Evolutionary conservation across 2,113 vertebrate species (phyloP).

Genomic region (Carollia perspicillata): DNA sequence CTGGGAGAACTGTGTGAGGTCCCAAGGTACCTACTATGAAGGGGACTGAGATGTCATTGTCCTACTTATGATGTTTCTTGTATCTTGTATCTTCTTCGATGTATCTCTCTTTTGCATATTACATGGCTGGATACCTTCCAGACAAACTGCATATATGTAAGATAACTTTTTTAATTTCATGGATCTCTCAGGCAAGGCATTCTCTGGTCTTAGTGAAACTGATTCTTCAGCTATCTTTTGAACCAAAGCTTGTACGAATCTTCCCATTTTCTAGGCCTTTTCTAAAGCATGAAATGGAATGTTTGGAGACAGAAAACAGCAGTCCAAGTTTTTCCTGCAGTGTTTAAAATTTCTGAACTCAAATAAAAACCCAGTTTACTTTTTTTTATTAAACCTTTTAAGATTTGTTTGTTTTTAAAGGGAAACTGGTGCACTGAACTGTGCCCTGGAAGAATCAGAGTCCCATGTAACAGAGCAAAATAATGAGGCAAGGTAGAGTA

Average conservation of each 20-base stretch:
- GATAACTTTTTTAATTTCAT: neutral
- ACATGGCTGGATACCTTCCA: too few species aligned
- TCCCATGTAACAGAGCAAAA: neutral
- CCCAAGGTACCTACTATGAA: too few species aligned
- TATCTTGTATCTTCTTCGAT: too few species aligned
- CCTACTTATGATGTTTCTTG: too few species aligned
- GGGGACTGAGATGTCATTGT: too few species aligned
- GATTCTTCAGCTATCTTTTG: neutral
- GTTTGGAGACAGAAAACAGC: neutral
- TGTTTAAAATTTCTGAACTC: neutral
- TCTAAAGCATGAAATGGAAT: neutral
- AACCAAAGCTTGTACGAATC: neutral
- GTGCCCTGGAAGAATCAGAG: neutral
- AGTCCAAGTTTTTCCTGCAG: neutral
- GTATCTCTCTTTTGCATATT: too few species aligned
- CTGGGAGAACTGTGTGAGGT: too few species aligned
- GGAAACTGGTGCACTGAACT: neutral
- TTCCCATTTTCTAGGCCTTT: neutral
- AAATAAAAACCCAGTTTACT: neutral
- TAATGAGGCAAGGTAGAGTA: neutral
- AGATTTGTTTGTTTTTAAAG: neutral
- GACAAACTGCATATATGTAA: neutral
- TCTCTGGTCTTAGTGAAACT: neutral
- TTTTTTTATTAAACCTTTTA: neutral
- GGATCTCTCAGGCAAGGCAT: neutral